phyloP scores from a whole-genome alignment of 30 jellyfish, hydroid and myxozoan genomes.

The Hydractinia echinata region DNA sequence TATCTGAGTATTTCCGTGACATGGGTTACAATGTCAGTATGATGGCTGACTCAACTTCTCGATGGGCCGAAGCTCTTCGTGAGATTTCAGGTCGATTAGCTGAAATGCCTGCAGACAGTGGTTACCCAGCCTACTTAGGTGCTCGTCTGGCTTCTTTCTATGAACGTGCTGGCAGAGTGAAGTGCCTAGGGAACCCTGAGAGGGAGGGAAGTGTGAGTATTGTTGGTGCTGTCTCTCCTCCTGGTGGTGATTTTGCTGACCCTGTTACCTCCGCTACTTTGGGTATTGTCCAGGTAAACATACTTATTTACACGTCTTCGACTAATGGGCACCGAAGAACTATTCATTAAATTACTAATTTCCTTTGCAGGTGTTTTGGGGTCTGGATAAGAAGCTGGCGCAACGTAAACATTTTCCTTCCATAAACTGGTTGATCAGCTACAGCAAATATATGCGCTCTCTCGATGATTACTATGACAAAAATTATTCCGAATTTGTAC shows the following conservation, averaged over 20 bases:
- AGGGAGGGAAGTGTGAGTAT: conserved; percentile 98
- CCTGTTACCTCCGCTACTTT: conserved; percentile 99
- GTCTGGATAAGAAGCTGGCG: conserved; percentile 95
- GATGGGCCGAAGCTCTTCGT: conserved; percentile 99
- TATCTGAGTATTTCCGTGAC: conserved; percentile 97
- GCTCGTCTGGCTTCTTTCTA: conserved; percentile 98
- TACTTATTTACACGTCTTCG: not conserved
- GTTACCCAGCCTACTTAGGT: conserved; percentile 98
- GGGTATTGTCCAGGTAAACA: conserved; percentile 94
- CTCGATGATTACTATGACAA: conserved; percentile 92
- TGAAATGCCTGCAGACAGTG: conserved; percentile 99
- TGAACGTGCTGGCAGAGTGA: conserved; percentile 99
- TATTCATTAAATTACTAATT: not conserved
- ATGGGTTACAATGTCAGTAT: conserved; percentile 96
- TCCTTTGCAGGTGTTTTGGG: conserved; percentile 89
- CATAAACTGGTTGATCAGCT: conserved; percentile 96
- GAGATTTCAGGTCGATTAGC: conserved; percentile 99
- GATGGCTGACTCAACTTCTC: conserved; percentile 99
- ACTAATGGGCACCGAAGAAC: not conserved
- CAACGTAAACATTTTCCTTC: conserved; percentile 99
- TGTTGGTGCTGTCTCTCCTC: conserved; percentile 99
- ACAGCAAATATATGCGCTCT: conserved; percentile 93
- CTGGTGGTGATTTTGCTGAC: conserved; percentile 99
- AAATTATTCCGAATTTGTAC: conserved; percentile 77
- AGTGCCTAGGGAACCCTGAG: conserved; percentile 93